Evolutionary conservation across 2,113 vertebrate species (phyloP).

Genomic region (Apeltes quadracus): DNA sequence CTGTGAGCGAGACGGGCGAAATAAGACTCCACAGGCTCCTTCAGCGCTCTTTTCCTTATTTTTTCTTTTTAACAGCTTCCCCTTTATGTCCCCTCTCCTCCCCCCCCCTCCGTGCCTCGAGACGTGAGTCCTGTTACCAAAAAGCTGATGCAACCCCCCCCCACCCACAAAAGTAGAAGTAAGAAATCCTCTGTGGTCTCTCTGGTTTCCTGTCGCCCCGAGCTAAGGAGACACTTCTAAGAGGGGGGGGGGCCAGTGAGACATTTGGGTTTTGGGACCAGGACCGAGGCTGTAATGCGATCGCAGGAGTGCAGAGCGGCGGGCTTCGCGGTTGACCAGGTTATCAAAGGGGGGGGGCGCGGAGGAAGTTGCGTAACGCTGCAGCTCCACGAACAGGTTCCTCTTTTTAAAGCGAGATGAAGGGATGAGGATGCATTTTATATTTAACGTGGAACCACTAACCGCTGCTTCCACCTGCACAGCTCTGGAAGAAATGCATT

Average conservation of each 20-base stretch:
- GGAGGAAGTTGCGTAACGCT: constrained; percentile 38
- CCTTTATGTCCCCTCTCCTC: constrained; percentile 26
- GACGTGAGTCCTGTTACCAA: constrained; percentile 79
- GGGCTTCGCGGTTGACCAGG: constrained; percentile 41
- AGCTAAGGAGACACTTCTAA: constrained; percentile 70
- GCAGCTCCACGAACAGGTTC: constrained; percentile 36
- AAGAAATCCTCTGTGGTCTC: constrained; percentile 76
- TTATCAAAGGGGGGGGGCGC: constrained; percentile 50
- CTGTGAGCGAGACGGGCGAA: too few species aligned
- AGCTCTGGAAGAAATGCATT: neutral
- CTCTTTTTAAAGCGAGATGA: constrained; percentile 17
- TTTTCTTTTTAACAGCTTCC: neutral
- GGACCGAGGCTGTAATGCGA: constrained; percentile 56
- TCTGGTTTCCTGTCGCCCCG: constrained; percentile 73
- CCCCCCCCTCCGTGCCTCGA: constrained; percentile 54
- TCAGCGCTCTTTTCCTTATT: neutral
- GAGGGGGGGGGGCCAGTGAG: constrained; percentile 46
- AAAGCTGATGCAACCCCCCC: constrained; percentile 60
- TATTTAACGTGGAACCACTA: neutral
- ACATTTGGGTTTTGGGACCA: neutral
- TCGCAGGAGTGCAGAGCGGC: constrained; percentile 44
- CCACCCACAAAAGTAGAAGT: constrained; percentile 39
- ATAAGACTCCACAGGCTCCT: neutral
- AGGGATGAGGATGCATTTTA: neutral
- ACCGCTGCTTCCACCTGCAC: neutral